Percentiles rank a stretch among this genome's conserved stretches.
Evolutionary conservation across 2,888 invertebrate species (phyloP).

Genomic region (Dyspetes luteomarginatus): DNA sequence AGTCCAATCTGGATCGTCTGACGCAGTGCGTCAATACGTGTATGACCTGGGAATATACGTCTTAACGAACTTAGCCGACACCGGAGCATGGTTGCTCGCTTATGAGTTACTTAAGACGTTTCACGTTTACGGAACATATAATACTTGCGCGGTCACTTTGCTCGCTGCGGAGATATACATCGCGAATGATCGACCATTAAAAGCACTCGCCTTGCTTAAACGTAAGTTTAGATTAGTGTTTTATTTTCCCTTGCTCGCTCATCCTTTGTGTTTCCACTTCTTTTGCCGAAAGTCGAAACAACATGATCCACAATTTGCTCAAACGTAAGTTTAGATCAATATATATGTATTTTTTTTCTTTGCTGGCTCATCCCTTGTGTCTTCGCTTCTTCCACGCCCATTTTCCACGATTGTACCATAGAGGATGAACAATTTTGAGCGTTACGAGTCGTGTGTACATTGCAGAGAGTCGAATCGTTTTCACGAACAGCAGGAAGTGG

Average conservation of each 20-base stretch:
- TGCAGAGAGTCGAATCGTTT: conserved; percentile 73
- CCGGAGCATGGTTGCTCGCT: conserved; percentile 74
- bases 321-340: too few relatives aligned
- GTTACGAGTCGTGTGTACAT: conserved; percentile 55
- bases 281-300: too few relatives aligned
- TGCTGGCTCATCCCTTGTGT: too few relatives aligned
- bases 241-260: too few relatives aligned
- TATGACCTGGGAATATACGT: conserved; percentile 69
- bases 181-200: conserved; percentile 74
- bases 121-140: conserved; percentile 66
- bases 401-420: background rate
- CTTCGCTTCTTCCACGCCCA: too few relatives aligned
- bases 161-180: conserved; percentile 76
- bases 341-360: too few relatives aligned
- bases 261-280: too few relatives aligned
- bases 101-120: conserved; percentile 70
- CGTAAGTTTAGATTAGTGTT: conserved; percentile 78
- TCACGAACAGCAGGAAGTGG: conserved; percentile 71
- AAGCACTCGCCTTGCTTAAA: conserved; percentile 75
- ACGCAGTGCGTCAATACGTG: conserved; percentile 65
- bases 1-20: conserved; percentile 70
- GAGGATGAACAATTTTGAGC: background rate
- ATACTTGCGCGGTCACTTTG: conserved; percentile 69
- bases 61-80: conserved; percentile 72
- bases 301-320: too few relatives aligned